phyloP scores from a whole-genome alignment of 2,113 vertebrate species.

The Microtus oregoni region DNA sequence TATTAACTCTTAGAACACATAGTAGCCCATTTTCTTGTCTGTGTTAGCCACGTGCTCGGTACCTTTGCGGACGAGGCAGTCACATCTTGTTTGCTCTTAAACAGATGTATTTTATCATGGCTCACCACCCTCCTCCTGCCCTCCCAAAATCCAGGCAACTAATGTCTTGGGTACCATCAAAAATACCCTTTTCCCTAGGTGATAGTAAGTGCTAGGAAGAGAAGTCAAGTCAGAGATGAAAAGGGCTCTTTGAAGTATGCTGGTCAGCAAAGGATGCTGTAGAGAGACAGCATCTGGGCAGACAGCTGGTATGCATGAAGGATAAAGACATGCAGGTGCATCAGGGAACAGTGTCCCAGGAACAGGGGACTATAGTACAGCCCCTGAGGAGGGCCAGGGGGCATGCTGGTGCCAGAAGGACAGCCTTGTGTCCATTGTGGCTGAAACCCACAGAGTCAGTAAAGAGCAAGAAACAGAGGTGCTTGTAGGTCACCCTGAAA shows the following conservation, averaged over 20 bases:
- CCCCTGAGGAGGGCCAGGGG: neutral
- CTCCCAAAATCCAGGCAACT: too few species aligned
- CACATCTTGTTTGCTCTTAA: too few species aligned
- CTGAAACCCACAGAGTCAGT: neutral
- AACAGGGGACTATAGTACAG: neutral
- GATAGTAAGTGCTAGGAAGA: neutral
- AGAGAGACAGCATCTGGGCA: neutral
- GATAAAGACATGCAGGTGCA: neutral
- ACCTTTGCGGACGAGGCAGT: too few species aligned
- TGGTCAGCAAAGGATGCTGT: neutral
- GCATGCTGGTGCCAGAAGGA: accelerated
- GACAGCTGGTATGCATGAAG: neutral
- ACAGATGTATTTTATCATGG: neutral
- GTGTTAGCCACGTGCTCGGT: too few species aligned
- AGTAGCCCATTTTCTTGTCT: too few species aligned
- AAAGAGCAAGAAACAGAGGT: neutral
- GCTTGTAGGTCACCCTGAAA: neutral
- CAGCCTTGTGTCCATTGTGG: neutral
- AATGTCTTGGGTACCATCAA: too few species aligned
- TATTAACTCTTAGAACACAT: too few species aligned
- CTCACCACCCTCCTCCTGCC: too few species aligned
- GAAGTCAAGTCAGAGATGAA: neutral
- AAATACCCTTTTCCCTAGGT: too few species aligned
- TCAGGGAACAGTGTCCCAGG: neutral
- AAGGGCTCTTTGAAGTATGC: neutral